Percentiles rank a stretch among this genome's conserved stretches.
Conservation (phyloP, 2,797 vertebrate genomes). For the Spinus olivaceus region DNA sequence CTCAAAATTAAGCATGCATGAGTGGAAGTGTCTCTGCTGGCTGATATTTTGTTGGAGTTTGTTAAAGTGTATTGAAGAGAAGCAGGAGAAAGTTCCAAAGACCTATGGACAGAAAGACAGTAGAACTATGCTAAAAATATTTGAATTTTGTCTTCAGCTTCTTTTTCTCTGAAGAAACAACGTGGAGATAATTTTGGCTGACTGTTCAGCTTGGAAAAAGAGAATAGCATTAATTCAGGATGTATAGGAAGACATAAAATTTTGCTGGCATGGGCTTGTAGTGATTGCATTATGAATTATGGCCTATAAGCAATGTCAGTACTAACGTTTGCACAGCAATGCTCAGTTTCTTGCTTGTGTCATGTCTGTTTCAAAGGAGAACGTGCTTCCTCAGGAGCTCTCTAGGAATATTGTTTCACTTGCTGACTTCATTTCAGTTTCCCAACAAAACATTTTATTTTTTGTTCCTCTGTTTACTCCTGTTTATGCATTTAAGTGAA, state of each 20-base stretch:
- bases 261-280: neutral
- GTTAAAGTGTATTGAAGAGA: neutral
- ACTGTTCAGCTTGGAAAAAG: neutral
- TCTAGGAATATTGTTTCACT: neutral
- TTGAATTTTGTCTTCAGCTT: neutral
- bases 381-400: neutral
- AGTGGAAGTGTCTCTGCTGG: neutral
- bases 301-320: neutral
- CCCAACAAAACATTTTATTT: neutral
- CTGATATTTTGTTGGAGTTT: neutral
- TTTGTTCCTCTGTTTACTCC: neutral
- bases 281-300: neutral
- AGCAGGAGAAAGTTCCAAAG: neutral
- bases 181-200: neutral
- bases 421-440: neutral
- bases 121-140: neutral
- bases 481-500: neutral
- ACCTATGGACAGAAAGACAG: neutral
- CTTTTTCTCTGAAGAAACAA: neutral
- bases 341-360: neutral
- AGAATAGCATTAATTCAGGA: neutral
- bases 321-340: neutral
- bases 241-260: neutral
- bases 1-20: neutral
- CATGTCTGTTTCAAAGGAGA: neutral